Evolutionary conservation across 2,113 vertebrate species (phyloP).

Genomic region (Callorhinus ursinus): DNA sequence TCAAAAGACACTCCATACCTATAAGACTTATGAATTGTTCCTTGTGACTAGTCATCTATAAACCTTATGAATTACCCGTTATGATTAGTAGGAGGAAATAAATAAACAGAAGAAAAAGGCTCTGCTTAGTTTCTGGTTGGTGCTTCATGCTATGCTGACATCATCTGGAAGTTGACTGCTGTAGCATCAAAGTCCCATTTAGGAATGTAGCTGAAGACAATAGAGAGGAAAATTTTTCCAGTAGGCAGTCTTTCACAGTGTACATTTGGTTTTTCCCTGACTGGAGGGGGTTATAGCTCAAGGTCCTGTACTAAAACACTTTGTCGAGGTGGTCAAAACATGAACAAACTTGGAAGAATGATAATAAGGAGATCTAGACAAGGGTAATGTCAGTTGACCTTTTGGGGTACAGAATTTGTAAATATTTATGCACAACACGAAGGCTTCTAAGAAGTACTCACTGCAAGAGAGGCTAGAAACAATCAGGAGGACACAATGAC

Average conservation of each 20-base stretch:
- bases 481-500: not conserved
- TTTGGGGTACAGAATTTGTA: not conserved
- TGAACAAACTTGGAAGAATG: not conserved
- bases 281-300: accelerated
- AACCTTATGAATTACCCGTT: not conserved
- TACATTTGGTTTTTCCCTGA: not conserved
- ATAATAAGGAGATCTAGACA: not conserved
- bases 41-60: not conserved
- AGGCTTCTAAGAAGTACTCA: not conserved
- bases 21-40: not conserved
- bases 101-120: not conserved
- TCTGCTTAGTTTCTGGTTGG: not conserved
- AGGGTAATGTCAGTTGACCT: not conserved
- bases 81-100: not conserved
- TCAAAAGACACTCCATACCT: not conserved
- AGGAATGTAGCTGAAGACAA: not conserved
- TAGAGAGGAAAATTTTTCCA: not conserved
- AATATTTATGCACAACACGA: not conserved
- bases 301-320: not conserved
- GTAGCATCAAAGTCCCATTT: not conserved
- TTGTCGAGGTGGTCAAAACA: not conserved
- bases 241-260: not conserved
- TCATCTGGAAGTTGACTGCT: not conserved
- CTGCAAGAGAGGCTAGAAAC: not conserved
- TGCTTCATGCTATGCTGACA: not conserved